Conservation (phyloP, 2,113 vertebrate species). For the Lates calcarifer region DNA sequence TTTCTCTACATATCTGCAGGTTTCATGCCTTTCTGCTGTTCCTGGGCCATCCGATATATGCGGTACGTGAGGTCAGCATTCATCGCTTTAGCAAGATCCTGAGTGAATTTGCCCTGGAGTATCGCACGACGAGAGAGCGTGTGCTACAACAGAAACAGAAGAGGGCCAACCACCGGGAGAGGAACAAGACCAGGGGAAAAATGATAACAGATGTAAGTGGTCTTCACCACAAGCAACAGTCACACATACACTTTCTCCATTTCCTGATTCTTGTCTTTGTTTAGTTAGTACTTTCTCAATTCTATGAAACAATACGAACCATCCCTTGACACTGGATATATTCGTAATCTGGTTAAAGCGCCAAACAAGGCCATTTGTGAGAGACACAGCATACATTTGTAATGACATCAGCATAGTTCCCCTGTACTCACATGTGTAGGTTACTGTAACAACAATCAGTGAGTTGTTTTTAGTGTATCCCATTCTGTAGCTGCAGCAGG, state of each 20-base stretch:
- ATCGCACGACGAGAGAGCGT: constrained; percentile 95
- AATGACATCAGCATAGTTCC: constrained; percentile 65
- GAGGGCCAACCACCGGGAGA: constrained; percentile 96
- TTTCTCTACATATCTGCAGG: constrained; percentile 79
- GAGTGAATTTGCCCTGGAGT: constrained; percentile 97
- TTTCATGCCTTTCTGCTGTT: constrained; percentile 98
- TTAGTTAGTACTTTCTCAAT: constrained; percentile 47
- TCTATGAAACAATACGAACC: constrained; percentile 49
- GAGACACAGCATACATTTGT: constrained; percentile 37
- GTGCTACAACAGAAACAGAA: constrained; percentile 98
- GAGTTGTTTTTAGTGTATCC: constrained; percentile 71
- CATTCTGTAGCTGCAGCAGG: constrained; percentile 65
- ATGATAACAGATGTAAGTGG: constrained; percentile 98
- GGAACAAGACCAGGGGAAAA: constrained; percentile 98
- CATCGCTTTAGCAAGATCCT: constrained; percentile 97
- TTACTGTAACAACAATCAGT: constrained; percentile 78
- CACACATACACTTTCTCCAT: constrained; percentile 39
- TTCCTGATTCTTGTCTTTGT: constrained; percentile 51
- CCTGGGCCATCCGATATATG: constrained; percentile 93
- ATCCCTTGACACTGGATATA: constrained; percentile 39
- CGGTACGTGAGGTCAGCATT: constrained; percentile 94
- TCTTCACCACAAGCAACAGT: constrained; percentile 31
- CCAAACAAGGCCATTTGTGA: constrained; percentile 22
- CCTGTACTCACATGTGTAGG: constrained; percentile 57
- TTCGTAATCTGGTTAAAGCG: constrained; percentile 40